Percentiles rank a stretch among this genome's conserved stretches.
These are phyloP conservation scores for Hemitrygon akajei DNA, from an alignment of 2,797 vertebrate species.

Conservation along the genomic window DNA sequence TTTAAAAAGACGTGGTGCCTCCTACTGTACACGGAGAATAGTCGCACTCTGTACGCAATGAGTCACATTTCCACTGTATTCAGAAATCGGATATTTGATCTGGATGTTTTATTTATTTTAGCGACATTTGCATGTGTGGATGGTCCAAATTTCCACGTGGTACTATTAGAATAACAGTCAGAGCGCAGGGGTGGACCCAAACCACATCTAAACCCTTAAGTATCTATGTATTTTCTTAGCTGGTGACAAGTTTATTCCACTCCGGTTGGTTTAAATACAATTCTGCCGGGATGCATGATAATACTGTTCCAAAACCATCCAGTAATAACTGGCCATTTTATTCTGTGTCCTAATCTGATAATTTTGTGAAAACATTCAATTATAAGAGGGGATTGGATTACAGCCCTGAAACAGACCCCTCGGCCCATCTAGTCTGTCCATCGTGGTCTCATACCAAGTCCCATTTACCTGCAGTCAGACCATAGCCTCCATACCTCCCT, in stretches of 20 bases:
- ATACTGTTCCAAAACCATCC: not conserved
- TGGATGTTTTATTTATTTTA: too few species aligned
- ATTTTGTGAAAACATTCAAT: not conserved
- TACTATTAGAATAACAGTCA: not conserved
- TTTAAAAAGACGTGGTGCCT: not conserved
- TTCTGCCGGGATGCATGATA: not conserved
- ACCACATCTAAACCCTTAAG: not conserved
- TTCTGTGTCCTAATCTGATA: not conserved
- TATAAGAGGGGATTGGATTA: not conserved
- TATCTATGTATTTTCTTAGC: not conserved
- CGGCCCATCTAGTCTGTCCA: too few species aligned
- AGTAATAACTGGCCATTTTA: not conserved
- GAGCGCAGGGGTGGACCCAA: not conserved
- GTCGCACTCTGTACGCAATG: not conserved
- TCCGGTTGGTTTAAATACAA: not conserved
- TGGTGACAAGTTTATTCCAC: not conserved
- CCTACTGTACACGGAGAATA: conserved; percentile 7
- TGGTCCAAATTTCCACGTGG: not conserved
- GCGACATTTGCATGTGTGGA: not conserved
- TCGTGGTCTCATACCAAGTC: too few species aligned
- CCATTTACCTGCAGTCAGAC: too few species aligned
- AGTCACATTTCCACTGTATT: not conserved
- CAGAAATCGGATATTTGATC: not conserved
- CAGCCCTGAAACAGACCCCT: too few species aligned
- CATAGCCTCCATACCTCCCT: too few species aligned